Percentiles rank a stretch among this genome's conserved stretches.
Evolutionary conservation across 1,140 invertebrate genomes (phyloP).

Genomic region (Belonocnema kinseyi): DNA sequence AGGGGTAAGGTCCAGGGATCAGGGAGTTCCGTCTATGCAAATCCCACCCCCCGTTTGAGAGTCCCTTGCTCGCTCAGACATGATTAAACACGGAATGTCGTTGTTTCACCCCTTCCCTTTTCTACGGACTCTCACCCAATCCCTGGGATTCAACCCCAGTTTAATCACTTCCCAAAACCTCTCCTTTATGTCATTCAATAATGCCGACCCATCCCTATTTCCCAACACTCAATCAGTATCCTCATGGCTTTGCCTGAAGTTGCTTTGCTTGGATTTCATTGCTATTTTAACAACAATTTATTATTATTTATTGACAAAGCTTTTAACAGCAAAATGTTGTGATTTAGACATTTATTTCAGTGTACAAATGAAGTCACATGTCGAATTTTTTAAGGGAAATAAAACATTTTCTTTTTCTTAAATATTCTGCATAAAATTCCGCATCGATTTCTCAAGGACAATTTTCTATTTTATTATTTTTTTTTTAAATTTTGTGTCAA

Average conservation of each 20-base stretch:
- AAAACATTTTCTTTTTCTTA: too few relatives aligned
- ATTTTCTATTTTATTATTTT: too few relatives aligned
- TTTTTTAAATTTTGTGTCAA: too few relatives aligned
- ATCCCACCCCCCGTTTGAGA: constrained; percentile 51
- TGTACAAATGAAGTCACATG: too few relatives aligned
- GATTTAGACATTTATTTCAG: too few relatives aligned
- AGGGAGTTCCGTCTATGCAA: constrained; percentile 49
- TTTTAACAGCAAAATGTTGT: too few relatives aligned
- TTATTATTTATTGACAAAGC: too few relatives aligned
- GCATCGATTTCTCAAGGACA: too few relatives aligned
- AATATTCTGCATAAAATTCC: too few relatives aligned
- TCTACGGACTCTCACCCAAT: constrained; percentile 49
- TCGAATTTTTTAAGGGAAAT: too few relatives aligned
- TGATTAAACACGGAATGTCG: constrained; percentile 74
- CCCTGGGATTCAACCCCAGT: constrained; percentile 61
- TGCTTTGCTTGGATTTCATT: constrained; percentile 46
- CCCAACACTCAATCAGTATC: constrained; percentile 33
- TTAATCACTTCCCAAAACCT: constrained; percentile 72
- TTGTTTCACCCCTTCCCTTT: constrained; percentile 62
- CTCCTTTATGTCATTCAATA: constrained; percentile 71
- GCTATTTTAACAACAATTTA: too few relatives aligned
- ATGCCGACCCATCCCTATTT: constrained; percentile 52
- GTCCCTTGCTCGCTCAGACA: constrained; percentile 67
- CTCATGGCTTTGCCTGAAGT: constrained; percentile 55
- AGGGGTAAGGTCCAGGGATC: constrained; percentile 42